A percentile compares a stretch with the other conserved stretches of the same genome.
Evolutionary conservation across 1,140 invertebrate species (phyloP).

Genomic region (Eufriesea mexicana): DNA sequence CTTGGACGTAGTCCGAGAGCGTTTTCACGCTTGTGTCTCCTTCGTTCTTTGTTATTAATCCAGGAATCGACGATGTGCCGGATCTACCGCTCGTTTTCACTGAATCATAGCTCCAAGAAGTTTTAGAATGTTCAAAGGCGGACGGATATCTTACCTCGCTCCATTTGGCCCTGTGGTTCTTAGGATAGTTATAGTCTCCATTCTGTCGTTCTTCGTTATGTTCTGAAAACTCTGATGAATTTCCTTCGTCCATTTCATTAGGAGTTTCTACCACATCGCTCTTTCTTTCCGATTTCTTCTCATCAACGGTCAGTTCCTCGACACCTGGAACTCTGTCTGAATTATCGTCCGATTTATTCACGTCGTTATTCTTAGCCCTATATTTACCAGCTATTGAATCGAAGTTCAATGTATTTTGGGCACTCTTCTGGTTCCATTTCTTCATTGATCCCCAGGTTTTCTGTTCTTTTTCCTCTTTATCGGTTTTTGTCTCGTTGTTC

Average conservation of each 20-base stretch:
- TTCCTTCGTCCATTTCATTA: background rate
- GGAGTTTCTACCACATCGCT: background rate
- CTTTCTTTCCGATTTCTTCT: background rate
- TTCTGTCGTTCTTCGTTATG: constrained; percentile 6
- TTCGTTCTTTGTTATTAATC: constrained; percentile 38
- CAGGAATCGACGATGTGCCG: constrained; percentile 14
- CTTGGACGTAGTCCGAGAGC: constrained; percentile 78
- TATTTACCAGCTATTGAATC: constrained; percentile 6
- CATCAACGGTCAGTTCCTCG: background rate
- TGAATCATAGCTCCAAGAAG: constrained; percentile 51
- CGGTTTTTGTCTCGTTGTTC: too few species aligned
- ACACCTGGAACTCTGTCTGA: background rate
- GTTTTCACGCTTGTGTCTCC: constrained; percentile 65
- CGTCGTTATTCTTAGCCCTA: background rate
- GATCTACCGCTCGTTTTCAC: background rate
- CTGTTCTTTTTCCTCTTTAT: background rate
- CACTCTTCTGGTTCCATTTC: background rate
- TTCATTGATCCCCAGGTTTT: background rate
- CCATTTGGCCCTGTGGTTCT: constrained; percentile 78
- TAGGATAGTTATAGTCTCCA: constrained; percentile 66
- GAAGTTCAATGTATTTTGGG: constrained; percentile 13
- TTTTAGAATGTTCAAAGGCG: constrained; percentile 63
- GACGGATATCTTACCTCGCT: constrained; percentile 75
- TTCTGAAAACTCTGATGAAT: background rate
- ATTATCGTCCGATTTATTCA: background rate